Conservation (phyloP, 2,113 vertebrate species). For the Mormyrus lacerda region DNA sequence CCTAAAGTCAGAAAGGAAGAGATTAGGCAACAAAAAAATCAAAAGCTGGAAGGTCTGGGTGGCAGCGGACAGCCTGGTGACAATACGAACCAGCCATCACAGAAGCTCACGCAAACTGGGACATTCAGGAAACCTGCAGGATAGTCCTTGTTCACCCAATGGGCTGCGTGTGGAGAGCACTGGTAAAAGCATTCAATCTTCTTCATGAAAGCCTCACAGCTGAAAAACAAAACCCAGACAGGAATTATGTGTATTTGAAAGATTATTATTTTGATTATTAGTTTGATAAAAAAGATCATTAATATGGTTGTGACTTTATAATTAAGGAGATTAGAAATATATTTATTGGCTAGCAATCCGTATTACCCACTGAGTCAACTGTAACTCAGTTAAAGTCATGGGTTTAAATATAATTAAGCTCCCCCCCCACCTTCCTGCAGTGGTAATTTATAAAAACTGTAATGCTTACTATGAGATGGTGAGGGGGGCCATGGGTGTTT, state of each 20-base stretch:
- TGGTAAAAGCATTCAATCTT: slow-evolving; percentile 61
- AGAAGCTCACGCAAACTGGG: slow-evolving; percentile 56
- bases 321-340: not conserved
- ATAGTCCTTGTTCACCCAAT: slow-evolving; percentile 46
- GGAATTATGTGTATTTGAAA: not conserved
- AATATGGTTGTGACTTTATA: not conserved
- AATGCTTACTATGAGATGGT: not conserved
- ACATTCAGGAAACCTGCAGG: slow-evolving; percentile 41
- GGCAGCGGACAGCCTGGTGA: not conserved
- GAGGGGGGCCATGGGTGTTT: not conserved
- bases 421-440: not conserved
- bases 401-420: not conserved
- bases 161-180: slow-evolving; percentile 53
- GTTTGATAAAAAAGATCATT: not conserved
- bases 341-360: not conserved
- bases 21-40: not conserved
- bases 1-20: slow-evolving; percentile 39
- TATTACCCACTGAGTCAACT: not conserved
- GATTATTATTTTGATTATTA: no score
- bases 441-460: not conserved
- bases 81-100: slow-evolving; percentile 53
- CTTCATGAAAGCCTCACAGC: slow-evolving; percentile 61
- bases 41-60: not conserved
- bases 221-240: slow-evolving; percentile 29
- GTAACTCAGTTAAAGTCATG: not conserved